Evolutionary conservation across 2,888 invertebrate genomes (phyloP), one percentile per base, ranked within the genome.

Genomic region (Ectemnius lituratus): DNA sequence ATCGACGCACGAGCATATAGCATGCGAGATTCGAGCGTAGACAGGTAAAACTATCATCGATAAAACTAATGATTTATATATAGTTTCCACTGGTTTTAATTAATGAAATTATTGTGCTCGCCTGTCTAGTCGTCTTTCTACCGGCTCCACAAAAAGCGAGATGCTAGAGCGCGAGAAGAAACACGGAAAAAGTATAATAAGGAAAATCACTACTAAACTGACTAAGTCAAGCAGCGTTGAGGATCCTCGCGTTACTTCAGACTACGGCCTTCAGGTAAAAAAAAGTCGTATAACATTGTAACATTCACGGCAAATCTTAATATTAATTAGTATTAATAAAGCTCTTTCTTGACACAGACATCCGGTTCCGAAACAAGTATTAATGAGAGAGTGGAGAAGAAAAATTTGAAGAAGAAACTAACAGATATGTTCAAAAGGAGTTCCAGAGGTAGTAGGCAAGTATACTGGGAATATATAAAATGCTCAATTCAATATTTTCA

Each of bases 141-240:
- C 95, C 58, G 96, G 96, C 13, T 97, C 97, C 0, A 96, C 95
- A 0, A 96, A 97, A 90, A 97, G 97, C 89, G 97, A 97, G 86
- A 93, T 94, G 80, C 90, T 95, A 70, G 94, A 95, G 2, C 91
- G 94, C 46, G 95, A 96, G 70, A 96, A 96, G 89, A 96, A 96
- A 91, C 95, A 95, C 91, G 94, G 94, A 88, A 95, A 95, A 90
- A 94, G 96, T 63, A 91, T 97, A 47, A 96, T 97, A 88, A 96
- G 96, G 18, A 97, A 97, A 92, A 91, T 97, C 70, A 92, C 92
- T 79, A 95, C 96, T 86, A 95, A 96, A 88, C 91, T 97, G 65
- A 97, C 97, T 2, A 97, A 97, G 91, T 96, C 97, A 1, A 94
- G 95, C 62, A 96, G 96, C 80, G 94, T 96, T 67, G 96, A 96